Conservation (phyloP, 2,888 invertebrate genomes). For the Tenthredo livida region DNA sequence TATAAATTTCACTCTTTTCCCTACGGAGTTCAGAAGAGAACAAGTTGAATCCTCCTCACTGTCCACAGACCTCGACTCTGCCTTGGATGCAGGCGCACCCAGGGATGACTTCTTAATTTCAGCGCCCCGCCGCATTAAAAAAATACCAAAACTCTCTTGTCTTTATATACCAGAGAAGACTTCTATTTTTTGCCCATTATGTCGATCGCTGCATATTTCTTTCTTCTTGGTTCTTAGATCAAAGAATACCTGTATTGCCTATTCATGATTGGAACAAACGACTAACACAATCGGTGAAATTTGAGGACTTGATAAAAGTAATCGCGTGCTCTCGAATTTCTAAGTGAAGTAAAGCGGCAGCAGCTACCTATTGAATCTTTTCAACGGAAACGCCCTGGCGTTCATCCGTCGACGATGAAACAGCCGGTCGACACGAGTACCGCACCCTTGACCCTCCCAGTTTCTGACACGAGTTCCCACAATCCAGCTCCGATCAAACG, state of each 20-base stretch:
- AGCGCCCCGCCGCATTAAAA: neutral
- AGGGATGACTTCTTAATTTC: neutral
- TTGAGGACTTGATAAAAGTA: neutral
- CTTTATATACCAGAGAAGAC: too few species aligned
- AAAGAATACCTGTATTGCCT: neutral
- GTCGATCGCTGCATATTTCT: neutral
- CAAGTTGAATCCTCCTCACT: slow-evolving; percentile 24
- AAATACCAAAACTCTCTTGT: neutral
- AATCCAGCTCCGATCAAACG: slow-evolving; percentile 65
- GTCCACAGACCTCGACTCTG: neutral
- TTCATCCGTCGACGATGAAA: slow-evolving; percentile 25
- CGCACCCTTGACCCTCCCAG: slow-evolving; percentile 65
- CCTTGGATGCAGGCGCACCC: neutral
- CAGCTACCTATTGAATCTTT: neutral
- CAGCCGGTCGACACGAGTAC: slow-evolving; percentile 45
- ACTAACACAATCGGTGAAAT: neutral
- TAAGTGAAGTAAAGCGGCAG: neutral
- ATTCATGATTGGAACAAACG: neutral
- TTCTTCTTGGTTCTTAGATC: neutral
- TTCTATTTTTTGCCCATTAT: neutral
- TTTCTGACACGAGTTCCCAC: slow-evolving; percentile 51
- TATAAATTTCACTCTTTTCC: slow-evolving; percentile 33
- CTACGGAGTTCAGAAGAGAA: slow-evolving; percentile 36
- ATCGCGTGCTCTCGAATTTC: neutral
- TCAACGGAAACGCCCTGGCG: slow-evolving; percentile 44